Evolutionary conservation across 2,888 invertebrate species (phyloP), one percentile per base, ranked within the genome.

Genomic region (Caenorhabditis plicata): DNA sequence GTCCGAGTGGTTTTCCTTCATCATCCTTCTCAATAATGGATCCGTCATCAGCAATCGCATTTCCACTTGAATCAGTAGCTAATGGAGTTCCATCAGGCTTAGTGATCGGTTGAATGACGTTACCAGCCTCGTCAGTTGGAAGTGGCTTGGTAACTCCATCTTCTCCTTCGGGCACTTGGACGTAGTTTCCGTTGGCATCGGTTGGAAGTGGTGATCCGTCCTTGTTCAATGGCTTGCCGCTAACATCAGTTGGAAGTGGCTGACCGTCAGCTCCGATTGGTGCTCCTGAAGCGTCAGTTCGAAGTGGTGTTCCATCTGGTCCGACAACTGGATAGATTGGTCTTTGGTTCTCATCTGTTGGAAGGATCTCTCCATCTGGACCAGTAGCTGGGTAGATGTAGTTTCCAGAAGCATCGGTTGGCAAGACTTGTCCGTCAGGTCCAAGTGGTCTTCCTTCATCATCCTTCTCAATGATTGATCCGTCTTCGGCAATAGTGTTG

Each of bases 211-310:
- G 25, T 2, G 20, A 13, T 9, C 57, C 47, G 19, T 52, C 43
- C 5, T 46, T 27, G 7, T 17, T 44, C 11, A 58, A 20, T 1
- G 58, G 60, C 23, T 71, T 55, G 7, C 70, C 70, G n/a, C 26
- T 35, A 17, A 50, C 31, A 45, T 69, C 68, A 17, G 70, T 69
- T n/a, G 70, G 49, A 45, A 36, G 53, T 13, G 49, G 36, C n/a
- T 55, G 17, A 27, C 50, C 51, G 42, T 48, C 29, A 4, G 40
- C 29, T 9, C 26, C 52, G 38, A 51, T 36, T 8, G 41, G 39
- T 36, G 35, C 29, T 45, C 40, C 48, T 4, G 47, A 15, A 4
- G 47, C 22, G 15, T 58, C 58, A n/a, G 58, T 58, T 20, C 53
- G 47, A 23, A 48, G 44, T 2, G 39, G 40, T 17, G 40, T 15